These are phyloP conservation scores for Tichodroma muraria DNA, from an alignment of 2,113 vertebrate genomes.

Conservation along the genomic window DNA sequence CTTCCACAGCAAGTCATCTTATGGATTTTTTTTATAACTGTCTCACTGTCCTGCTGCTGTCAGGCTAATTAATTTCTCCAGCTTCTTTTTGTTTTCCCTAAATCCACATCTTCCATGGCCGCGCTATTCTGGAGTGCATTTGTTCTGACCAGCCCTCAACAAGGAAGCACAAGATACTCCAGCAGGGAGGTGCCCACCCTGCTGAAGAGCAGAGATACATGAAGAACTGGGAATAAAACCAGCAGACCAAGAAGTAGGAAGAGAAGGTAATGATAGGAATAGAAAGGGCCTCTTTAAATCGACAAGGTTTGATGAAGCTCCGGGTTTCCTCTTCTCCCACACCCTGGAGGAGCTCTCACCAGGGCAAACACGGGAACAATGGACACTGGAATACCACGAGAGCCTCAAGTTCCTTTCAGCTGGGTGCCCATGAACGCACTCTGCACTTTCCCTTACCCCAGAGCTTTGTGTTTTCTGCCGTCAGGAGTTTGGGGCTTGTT, in stretches of 20 bases:
- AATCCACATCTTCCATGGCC: neutral
- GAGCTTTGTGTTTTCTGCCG: neutral
- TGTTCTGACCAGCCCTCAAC: neutral
- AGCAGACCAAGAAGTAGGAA: neutral
- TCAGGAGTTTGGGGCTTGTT: constrained; percentile 2
- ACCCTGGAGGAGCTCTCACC: neutral
- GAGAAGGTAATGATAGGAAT: rapidly evolving
- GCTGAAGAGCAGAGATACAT: neutral
- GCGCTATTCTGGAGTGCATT: neutral
- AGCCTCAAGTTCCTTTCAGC: neutral
- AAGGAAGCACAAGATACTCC: neutral
- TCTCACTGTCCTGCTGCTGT: neutral
- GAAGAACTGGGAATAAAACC: neutral
- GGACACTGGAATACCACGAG: neutral
- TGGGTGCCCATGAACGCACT: neutral
- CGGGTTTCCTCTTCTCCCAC: neutral
- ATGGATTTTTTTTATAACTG: neutral
- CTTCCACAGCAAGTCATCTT: neutral
- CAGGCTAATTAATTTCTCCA: neutral
- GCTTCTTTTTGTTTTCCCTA: neutral
- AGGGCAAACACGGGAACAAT: neutral
- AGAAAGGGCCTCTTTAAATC: neutral
- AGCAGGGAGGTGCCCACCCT: rapidly evolving
- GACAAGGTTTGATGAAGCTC: neutral
- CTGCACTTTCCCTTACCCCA: constrained; percentile 26